Evolutionary conservation across 1,140 invertebrate genomes (phyloP).

Genomic region (Drosophila equinoxialis): DNA sequence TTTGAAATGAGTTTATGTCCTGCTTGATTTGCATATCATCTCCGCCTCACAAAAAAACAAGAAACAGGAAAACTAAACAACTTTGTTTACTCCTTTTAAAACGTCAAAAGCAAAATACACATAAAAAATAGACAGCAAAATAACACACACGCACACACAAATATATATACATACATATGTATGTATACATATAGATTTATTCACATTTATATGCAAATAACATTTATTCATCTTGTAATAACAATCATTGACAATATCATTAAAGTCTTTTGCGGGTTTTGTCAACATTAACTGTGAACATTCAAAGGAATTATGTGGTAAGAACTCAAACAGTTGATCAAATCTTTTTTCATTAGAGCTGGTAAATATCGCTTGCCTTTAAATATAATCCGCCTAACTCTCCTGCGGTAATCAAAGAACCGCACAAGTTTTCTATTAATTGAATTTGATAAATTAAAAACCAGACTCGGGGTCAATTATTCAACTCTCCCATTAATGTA

Average conservation of each 20-base stretch:
- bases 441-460: too few relatives aligned
- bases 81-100: constrained; percentile 55
- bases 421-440: too few relatives aligned
- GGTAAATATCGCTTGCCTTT: too few relatives aligned
- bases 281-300: too few relatives aligned
- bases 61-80: constrained; percentile 66
- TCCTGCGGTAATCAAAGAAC: too few relatives aligned
- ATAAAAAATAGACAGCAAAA: constrained; percentile 13
- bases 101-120: constrained; percentile 35
- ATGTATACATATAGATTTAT: not conserved
- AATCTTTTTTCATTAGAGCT: too few relatives aligned
- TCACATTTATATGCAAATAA: constrained; percentile 16
- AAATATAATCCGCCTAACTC: too few relatives aligned
- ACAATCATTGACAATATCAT: constrained; percentile 41
- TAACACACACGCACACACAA: not conserved
- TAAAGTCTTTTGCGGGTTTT: not conserved
- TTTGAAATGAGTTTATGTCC: constrained; percentile 54
- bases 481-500: too few relatives aligned
- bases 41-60: not conserved
- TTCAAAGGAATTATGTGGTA: too few relatives aligned
- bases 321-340: too few relatives aligned
- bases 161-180: not conserved
- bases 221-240: constrained; percentile 37
- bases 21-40: constrained; percentile 51
- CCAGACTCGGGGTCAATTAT: too few relatives aligned